Conservation (phyloP, 2,888 invertebrate genomes). For the Dione juno region DNA sequence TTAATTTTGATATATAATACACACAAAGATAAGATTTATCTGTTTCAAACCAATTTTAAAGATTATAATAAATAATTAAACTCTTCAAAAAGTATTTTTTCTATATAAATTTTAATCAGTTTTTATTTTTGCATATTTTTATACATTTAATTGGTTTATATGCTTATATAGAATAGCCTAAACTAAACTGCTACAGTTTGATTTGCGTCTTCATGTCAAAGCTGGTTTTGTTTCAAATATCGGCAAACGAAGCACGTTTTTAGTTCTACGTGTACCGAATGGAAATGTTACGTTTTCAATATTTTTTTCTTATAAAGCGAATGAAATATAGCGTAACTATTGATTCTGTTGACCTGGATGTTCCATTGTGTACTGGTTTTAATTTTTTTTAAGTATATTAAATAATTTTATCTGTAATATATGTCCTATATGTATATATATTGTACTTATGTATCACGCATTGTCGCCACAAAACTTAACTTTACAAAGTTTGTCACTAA, state of each 20-base stretch:
- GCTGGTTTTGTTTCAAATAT: constrained; percentile 74
- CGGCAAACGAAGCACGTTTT: constrained; percentile 70
- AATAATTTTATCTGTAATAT: neutral
- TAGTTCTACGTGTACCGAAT: constrained; percentile 67
- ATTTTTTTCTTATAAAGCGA: constrained; percentile 68
- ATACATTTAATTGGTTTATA: constrained; percentile 42
- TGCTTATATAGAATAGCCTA: too few relatives aligned
- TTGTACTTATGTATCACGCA: too few relatives aligned
- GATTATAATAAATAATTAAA: too few relatives aligned
- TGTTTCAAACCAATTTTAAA: too few relatives aligned
- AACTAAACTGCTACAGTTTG: constrained; percentile 57
- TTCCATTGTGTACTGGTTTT: constrained; percentile 30
- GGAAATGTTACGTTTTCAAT: constrained; percentile 66
- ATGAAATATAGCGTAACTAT: constrained; percentile 59
- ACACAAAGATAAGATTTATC: too few relatives aligned
- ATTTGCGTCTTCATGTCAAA: constrained; percentile 75
- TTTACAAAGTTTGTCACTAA: too few relatives aligned
- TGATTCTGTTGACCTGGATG: constrained; percentile 53
- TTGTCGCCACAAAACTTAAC: too few relatives aligned
- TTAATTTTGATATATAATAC: too few relatives aligned
- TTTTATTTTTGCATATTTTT: constrained; percentile 24
- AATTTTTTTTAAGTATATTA: constrained; percentile 9
- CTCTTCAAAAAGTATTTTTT: too few relatives aligned
- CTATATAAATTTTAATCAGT: too few relatives aligned
- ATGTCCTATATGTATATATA: neutral